Conservation (phyloP, 1,140 invertebrate genomes). For the Drosophila persimilis region DNA sequence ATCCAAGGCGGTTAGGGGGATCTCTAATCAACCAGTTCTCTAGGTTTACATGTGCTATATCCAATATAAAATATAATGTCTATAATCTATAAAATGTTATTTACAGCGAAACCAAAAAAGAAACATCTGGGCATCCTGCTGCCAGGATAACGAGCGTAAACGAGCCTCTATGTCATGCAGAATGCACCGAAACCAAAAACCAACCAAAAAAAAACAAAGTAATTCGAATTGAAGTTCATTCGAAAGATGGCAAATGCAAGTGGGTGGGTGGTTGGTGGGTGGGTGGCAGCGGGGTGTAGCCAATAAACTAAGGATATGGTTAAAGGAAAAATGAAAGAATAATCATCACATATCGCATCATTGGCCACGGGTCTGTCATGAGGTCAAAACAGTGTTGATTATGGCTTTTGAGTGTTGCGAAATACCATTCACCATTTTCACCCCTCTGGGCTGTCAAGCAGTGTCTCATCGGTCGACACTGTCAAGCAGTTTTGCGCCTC, state of each 20-base stretch:
- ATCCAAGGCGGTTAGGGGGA: slow-evolving; percentile 22
- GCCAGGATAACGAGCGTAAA: not conserved
- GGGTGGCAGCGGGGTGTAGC: slow-evolving; percentile 21
- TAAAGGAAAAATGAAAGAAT: no score
- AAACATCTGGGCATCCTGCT: not conserved
- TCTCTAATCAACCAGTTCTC: not conserved
- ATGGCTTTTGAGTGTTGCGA: no score
- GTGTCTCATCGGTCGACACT: no score
- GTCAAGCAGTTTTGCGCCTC: no score
- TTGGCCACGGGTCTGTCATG: no score
- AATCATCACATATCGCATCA: no score
- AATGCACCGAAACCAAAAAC: slow-evolving; percentile 3
- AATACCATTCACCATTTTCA: no score
- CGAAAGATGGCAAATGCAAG: slow-evolving; percentile 22
- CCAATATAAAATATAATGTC: not conserved
- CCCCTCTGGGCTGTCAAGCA: no score
- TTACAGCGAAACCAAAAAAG: not conserved
- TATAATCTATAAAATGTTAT: no score
- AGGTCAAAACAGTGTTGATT: no score
- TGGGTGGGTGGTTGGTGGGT: no score
- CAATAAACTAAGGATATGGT: slow-evolving; percentile 16
- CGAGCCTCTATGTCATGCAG: slow-evolving; percentile 28
- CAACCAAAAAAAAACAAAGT: slow-evolving; percentile 16
- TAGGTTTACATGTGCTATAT: not conserved
- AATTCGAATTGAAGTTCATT: slow-evolving; percentile 20